These are phyloP conservation scores for Zophobas atratus DNA, from an alignment of 1,140 invertebrate species.

Conservation along the genomic window DNA sequence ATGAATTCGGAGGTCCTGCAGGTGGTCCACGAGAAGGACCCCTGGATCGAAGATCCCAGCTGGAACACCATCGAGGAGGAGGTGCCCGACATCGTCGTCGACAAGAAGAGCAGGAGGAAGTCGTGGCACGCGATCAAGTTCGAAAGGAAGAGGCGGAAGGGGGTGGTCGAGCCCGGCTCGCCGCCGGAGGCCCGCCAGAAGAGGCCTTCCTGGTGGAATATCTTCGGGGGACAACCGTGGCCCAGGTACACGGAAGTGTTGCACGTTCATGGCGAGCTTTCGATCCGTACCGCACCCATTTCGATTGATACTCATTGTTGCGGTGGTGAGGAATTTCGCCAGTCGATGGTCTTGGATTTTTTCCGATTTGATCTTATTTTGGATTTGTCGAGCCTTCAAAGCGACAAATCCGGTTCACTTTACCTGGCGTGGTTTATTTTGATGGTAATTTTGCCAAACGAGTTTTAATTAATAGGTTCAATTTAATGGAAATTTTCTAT, in stretches of 20 bases:
- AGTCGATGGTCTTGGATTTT: background rate
- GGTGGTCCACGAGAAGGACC: conserved; percentile 65
- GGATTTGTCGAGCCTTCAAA: background rate
- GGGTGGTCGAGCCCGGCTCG: conserved; percentile 71
- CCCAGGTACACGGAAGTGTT: conserved; percentile 69
- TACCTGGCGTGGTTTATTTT: background rate
- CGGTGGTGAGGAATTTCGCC: background rate
- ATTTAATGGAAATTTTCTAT: background rate
- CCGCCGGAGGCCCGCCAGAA: conserved; percentile 77
- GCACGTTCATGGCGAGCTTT: background rate
- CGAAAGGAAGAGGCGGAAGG: conserved; percentile 78
- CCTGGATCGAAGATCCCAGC: conserved; percentile 65
- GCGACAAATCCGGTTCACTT: background rate
- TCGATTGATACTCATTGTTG: too few relatives aligned
- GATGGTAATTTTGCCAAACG: background rate
- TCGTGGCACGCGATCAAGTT: conserved; percentile 82
- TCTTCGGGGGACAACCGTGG: conserved; percentile 82
- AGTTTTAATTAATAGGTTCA: background rate
- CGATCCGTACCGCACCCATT: background rate
- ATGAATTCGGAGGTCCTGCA: conserved; percentile 64
- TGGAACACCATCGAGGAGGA: conserved; percentile 63
- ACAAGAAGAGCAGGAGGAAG: conserved; percentile 72
- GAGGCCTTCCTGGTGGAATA: conserved; percentile 88
- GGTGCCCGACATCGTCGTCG: conserved; percentile 61
- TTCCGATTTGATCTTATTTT: background rate